Percentiles rank a stretch among this genome's conserved stretches.
Evolutionary conservation across 2,888 invertebrate species (phyloP).

Genomic region (Hirudinaria manillensis): DNA sequence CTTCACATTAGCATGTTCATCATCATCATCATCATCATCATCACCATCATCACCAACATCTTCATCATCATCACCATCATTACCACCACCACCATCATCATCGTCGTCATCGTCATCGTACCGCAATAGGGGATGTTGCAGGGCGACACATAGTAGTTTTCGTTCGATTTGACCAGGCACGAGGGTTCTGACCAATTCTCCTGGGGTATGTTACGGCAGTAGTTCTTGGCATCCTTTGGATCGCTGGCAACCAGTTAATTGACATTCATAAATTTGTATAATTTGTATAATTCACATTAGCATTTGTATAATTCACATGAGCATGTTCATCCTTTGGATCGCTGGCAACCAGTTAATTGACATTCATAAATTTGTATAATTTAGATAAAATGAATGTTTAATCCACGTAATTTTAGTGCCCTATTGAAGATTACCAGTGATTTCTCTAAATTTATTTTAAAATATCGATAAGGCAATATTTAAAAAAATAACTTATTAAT

Average conservation of each 20-base stretch:
- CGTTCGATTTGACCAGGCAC: constrained; percentile 14
- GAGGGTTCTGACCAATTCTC: constrained; percentile 29
- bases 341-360: background rate
- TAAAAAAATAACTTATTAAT: too few species aligned
- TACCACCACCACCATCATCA: background rate
- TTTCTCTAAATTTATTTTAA: too few species aligned
- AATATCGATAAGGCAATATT: too few species aligned
- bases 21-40: constrained; percentile 13
- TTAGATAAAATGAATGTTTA: too few species aligned
- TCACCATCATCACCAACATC: background rate
- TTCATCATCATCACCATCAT: background rate
- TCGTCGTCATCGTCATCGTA: background rate
- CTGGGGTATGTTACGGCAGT: constrained; percentile 32
- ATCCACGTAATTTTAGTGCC: too few species aligned
- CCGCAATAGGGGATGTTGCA: constrained; percentile 33
- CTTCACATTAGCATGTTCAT: too few species aligned
- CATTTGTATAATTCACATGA: too few species aligned
- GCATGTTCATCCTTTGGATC: background rate
- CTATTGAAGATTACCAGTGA: too few species aligned
- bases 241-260: background rate
- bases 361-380: background rate
- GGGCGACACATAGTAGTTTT: background rate
- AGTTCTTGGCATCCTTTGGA: constrained; percentile 28
- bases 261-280: background rate
- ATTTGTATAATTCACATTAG: background rate